These are phyloP conservation scores for Hycleus phaleratus DNA, from an alignment of 1,140 invertebrate genomes.

Conservation along the genomic window DNA sequence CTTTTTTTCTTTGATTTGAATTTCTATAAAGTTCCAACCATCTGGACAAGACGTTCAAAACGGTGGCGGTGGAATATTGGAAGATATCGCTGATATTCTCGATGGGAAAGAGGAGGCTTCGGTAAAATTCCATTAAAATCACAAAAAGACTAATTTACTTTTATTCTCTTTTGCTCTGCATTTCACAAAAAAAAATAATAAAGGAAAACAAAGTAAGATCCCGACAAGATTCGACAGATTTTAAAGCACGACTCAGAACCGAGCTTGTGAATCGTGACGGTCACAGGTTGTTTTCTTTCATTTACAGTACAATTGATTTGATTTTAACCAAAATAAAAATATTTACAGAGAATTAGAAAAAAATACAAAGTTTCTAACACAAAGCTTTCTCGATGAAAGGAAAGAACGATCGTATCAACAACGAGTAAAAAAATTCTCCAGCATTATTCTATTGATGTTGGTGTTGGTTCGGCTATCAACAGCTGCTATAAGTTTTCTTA, in stretches of 20 bases:
- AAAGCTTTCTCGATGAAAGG: constrained; percentile 56
- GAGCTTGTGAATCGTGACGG: constrained; percentile 77
- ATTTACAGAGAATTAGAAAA: constrained; percentile 55
- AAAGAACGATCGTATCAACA: constrained; percentile 59
- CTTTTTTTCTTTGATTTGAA: background rate
- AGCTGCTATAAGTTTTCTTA: constrained; percentile 47
- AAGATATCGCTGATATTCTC: constrained; percentile 37
- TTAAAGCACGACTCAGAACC: constrained; percentile 65
- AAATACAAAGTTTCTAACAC: constrained; percentile 55
- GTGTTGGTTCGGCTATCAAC: constrained; percentile 53
- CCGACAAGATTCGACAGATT: constrained; percentile 60
- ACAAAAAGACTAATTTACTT: constrained; percentile 20
- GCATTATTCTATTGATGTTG: constrained; percentile 54
- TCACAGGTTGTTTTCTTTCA: constrained; percentile 51
- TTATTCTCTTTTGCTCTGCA: no score
- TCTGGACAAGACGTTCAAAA: constrained; percentile 38
- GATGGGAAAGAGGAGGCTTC: constrained; percentile 36
- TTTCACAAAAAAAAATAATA: no score
- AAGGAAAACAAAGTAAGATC: constrained; percentile 33
- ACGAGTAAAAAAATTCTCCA: constrained; percentile 57
- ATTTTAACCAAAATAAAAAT: background rate
- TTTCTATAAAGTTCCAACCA: constrained; percentile 28
- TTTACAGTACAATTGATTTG: background rate
- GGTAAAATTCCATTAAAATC: constrained; percentile 8
- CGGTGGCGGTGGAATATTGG: constrained; percentile 35